Conservation (phyloP, 2,113 vertebrate species). For the Phoxinus phoxinus region DNA sequence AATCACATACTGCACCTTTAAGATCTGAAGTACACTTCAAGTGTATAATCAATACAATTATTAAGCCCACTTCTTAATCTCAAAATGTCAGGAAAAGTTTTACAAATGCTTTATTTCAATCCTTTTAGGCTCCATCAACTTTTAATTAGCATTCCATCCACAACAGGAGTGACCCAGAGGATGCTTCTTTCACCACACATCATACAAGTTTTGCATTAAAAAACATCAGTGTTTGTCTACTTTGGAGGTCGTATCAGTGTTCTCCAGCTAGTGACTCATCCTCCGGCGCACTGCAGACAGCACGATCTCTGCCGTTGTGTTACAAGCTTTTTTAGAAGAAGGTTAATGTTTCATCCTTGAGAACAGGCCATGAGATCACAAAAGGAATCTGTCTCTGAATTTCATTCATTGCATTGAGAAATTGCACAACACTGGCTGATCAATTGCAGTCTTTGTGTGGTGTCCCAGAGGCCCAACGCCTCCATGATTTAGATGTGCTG, state of each 20-base stretch:
- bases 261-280: not conserved
- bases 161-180: not conserved
- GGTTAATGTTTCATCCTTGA: not conserved
- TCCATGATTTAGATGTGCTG: too few relatives aligned
- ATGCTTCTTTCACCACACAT: not conserved
- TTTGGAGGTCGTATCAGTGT: not conserved
- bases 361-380: not conserved
- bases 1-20: too few relatives aligned
- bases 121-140: too few relatives aligned
- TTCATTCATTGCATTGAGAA: not conserved
- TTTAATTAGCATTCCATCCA: not conserved
- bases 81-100: too few relatives aligned
- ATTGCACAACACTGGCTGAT: not conserved
- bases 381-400: conserved; percentile 1
- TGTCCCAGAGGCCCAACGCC: not conserved
- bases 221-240: not conserved
- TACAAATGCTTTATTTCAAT: too few relatives aligned
- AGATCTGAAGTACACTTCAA: too few relatives aligned
- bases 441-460: not conserved
- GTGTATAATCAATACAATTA: too few relatives aligned
- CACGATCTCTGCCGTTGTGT: not conserved
- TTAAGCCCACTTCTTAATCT: too few relatives aligned
- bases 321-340: not conserved
- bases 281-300: not conserved
- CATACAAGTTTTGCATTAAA: not conserved